Conservation (phyloP, 1,140 invertebrate genomes). For the Dendroctonus valens region DNA sequence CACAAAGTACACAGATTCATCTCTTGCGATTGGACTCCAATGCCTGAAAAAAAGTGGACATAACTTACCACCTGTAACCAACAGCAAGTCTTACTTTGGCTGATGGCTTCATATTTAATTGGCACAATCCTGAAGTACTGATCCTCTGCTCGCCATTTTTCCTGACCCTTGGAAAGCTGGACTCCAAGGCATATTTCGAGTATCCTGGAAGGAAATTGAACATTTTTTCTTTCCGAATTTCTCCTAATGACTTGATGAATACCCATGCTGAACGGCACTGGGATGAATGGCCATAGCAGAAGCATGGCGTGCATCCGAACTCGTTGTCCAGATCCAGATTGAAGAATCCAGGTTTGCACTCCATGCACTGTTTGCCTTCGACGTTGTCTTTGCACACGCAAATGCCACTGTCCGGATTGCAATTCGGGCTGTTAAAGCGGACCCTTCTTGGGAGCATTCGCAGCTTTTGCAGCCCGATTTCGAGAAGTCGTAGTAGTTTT, state of each 20-base stretch:
- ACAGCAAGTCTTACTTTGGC: conserved; percentile 71
- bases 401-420: conserved; percentile 74
- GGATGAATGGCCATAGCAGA: conserved; percentile 97
- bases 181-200: conserved; percentile 53
- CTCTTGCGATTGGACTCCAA: conserved; percentile 72
- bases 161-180: conserved; percentile 78
- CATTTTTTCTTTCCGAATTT: neutral
- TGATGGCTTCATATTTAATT: conserved; percentile 72
- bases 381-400: conserved; percentile 94
- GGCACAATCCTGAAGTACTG: conserved; percentile 55
- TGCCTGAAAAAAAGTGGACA: too few species aligned
- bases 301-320: conserved; percentile 97
- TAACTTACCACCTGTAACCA: too few species aligned
- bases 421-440: conserved; percentile 77
- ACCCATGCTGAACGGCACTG: conserved; percentile 83
- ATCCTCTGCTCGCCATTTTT: conserved; percentile 82
- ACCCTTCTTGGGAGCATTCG: conserved; percentile 80
- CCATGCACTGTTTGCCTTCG: conserved; percentile 88
- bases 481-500: conserved; percentile 90
- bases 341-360: conserved; percentile 95
- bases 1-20: conserved; percentile 81
- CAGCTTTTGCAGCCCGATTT: conserved; percentile 81
- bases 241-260: neutral
- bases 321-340: conserved; percentile 85
- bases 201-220: neutral